Evolutionary conservation across 2,888 invertebrate genomes (phyloP).

Genomic region (Meandrusa payeni): DNA sequence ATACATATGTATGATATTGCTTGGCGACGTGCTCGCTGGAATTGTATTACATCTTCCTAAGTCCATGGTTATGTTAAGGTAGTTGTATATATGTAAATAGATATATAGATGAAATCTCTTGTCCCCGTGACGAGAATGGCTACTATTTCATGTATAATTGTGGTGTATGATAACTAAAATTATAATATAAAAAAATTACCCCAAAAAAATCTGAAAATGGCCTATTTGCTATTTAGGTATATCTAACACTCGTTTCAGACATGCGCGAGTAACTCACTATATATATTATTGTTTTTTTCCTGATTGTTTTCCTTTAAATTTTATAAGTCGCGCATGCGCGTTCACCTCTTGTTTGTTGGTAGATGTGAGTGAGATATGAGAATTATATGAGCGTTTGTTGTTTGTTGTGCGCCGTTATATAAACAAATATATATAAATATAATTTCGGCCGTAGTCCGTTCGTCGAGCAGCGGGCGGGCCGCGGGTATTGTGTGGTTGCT

Average conservation of each 20-base stretch:
- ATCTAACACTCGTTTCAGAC: conserved; percentile 38
- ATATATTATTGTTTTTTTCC: conserved; percentile 44
- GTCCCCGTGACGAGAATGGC: conserved; percentile 50
- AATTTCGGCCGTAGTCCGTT: neutral
- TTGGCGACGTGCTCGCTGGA: conserved; percentile 13
- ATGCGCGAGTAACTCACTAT: conserved; percentile 42
- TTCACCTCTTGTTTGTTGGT: conserved; percentile 49
- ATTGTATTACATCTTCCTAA: conserved; percentile 44
- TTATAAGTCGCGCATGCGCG: conserved; percentile 60
- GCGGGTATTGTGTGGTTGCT: neutral
- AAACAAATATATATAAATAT: conserved; percentile 28
- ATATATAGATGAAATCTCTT: conserved; percentile 39
- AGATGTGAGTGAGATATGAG: conserved; percentile 51
- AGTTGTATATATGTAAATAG: conserved; percentile 73
- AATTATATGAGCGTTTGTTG: conserved; percentile 70
- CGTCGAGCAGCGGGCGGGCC: neutral
- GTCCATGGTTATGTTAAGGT: conserved; percentile 46
- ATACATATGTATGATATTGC: neutral
- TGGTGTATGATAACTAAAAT: conserved; percentile 51
- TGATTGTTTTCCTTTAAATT: conserved; percentile 56
- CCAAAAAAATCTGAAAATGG: conserved; percentile 61
- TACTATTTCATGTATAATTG: conserved; percentile 58
- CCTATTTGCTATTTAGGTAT: conserved; percentile 37
- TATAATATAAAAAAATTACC: conserved; percentile 32
- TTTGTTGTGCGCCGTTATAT: conserved; percentile 70